Base-by-base conservation (phyloP, 1,140 invertebrate species). In the Cardiocondyla obscurior region DNA sequence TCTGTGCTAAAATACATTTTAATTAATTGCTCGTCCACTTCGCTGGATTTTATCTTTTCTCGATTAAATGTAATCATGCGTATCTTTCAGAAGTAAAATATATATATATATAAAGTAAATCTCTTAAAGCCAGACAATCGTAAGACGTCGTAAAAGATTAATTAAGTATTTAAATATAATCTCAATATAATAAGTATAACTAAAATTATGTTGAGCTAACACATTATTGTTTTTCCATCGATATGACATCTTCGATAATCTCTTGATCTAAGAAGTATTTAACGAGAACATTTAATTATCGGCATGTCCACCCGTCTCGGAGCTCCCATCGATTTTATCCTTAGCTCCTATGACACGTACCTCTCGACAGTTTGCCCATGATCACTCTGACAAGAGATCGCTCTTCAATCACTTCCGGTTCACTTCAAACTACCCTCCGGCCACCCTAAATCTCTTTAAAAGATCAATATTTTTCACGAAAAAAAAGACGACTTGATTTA, bases 341-440 rank as follows among this genome's bases (percentile, higher is more conserved):
- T 55, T 19, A n/a, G 7, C 8, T 8, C 12, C 16, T 8, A 22
- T 25, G 6, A 1, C 25, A 77, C 90, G 28, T 91, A 92, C 91
- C 91, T 91, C 91, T 88, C 90, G 89, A 91, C 67, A 85, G 74
- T 86, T 92, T 92, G 65, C 90, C 86, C 91, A 92, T 92, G 36
- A 62, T 88, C 25, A 12, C 25, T 36, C 3, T 30, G 19, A 10
- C 16, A 49, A 64, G 12, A 76, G 12, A 51, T 49, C 28, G 28
- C 14, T 64, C 58, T 39, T 72, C 36, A 10, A 65, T 10, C 60
- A 77, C 58, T 36, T 39, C 19, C 70, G 36, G 5, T 44, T 53
- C 51, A 74, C 60, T 69, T 70, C 14, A 8, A 25, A 39, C n/a
- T 46, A 14, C 12, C 8, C 53, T 49, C 28, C 8, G 19, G 30